Conservation (phyloP, 2,888 invertebrate species). For the Mamestra brassicae region DNA sequence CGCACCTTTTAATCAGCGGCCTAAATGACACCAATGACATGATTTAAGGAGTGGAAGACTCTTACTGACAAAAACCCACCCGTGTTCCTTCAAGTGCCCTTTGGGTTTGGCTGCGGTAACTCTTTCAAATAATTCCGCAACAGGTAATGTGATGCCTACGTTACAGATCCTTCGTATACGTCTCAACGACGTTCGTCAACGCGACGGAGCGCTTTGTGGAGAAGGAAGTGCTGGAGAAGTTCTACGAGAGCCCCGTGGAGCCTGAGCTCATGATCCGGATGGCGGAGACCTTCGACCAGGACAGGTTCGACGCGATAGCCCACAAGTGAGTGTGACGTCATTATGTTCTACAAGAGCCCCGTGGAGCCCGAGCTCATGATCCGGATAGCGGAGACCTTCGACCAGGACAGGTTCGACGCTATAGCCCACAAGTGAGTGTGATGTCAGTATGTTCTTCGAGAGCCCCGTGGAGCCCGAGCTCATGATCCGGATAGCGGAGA, state of each 20-base stretch:
- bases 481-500: too few species aligned
- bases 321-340: slow-evolving; percentile 22
- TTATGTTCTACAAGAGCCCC: slow-evolving; percentile 7
- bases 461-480: too few species aligned
- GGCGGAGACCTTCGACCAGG: slow-evolving; percentile 49
- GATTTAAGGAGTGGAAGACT: too few species aligned
- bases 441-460: not conserved
- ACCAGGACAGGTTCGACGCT: slow-evolving; percentile 19
- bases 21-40: too few species aligned
- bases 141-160: too few species aligned
- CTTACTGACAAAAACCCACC: too few species aligned
- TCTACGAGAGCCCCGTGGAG: slow-evolving; percentile 54
- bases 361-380: slow-evolving; percentile 54
- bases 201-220: slow-evolving; percentile 52
- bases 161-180: slow-evolving; percentile 63
- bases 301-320: slow-evolving; percentile 31
- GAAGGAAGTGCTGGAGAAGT: slow-evolving; percentile 50
- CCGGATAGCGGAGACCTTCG: slow-evolving; percentile 52
- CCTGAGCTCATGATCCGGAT: slow-evolving; percentile 54
- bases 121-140: too few species aligned
- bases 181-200: slow-evolving; percentile 66
- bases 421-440: slow-evolving; percentile 35
- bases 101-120: too few species aligned
- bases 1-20: too few species aligned
- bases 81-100: too few species aligned